Base-by-base conservation (phyloP, 64 coral and sea anemone species). In the Catalaphyllia jardinei region DNA sequence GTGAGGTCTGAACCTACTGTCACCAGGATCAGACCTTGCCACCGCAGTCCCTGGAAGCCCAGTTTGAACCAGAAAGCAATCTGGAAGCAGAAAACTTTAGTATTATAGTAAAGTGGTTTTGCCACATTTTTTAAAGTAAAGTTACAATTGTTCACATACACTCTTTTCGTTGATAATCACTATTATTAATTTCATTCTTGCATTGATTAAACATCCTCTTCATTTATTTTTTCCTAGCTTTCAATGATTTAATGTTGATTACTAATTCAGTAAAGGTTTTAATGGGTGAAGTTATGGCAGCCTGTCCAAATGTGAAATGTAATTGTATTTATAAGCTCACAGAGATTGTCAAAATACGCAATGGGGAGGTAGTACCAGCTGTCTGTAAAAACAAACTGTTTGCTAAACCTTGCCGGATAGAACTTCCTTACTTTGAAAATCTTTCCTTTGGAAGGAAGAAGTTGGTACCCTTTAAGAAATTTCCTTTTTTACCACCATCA, bases 71-170 rank as follows among this genome's bases (percentile, higher is more conserved):
- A 35, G 33, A 35, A 35, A 35, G 33, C 33, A 35, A 1, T 35
- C 33, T 35, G 33, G 33, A 35, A 35, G 33, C 33, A 35, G 33
- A 35, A 35, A 35, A 35, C 33, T 35, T 1, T 35, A 35, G 33
- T 35, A 35, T 35, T 35, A 35, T 35, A 35, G 33, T 35, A 35
- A 35, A 30, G 50, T 79, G 77, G 77, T 60, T 79, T 10, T 79
- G 77, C 77, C 77, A 79, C 52, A 57, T 60, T 25, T 51, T 79
- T 79, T 79, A 60, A 79, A 79, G 25, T 59, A 60, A 60, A 79
- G 59, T 16, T 79, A 79, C 29, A 59, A 79, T 60, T 79, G 77
- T 30, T 79, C 77, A 29, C 60, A 79, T 79, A 29, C 8, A 59
- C 77, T 79, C 28, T 79, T 79, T 59, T 59, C 77, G 10, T 60